Percentiles rank a stretch among this genome's conserved stretches.
These are phyloP conservation scores for Lycodopsis pacificus DNA, from an alignment of 2,797 vertebrate species.

Conservation along the genomic window DNA sequence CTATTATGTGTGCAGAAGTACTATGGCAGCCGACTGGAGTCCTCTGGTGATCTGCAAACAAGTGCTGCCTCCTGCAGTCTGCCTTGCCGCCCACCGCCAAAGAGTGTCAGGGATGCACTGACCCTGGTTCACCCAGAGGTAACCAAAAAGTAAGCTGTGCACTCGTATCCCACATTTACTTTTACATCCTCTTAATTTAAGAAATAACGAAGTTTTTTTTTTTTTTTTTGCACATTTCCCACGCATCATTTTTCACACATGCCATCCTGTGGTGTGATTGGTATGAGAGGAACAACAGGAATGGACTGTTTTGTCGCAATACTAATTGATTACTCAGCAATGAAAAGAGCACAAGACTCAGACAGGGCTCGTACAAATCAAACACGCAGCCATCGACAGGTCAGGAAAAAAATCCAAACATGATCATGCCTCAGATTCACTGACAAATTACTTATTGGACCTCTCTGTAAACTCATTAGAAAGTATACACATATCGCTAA, in stretches of 20 bases:
- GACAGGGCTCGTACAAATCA: background rate
- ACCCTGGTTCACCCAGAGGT: slow-evolving; percentile 82
- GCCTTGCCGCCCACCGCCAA: slow-evolving; percentile 20
- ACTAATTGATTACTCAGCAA: background rate
- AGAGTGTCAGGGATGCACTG: slow-evolving; percentile 73
- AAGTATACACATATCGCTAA: background rate
- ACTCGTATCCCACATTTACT: background rate
- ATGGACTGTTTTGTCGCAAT: background rate
- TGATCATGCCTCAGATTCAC: background rate
- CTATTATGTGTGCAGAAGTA: slow-evolving; percentile 66
- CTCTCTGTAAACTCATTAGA: background rate
- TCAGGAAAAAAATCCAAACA: background rate
- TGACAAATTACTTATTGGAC: background rate
- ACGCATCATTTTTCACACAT: background rate
- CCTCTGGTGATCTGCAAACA: slow-evolving; percentile 78
- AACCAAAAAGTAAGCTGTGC: slow-evolving; percentile 68
- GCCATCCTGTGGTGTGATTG: background rate
- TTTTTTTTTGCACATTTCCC: background rate
- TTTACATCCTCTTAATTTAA: background rate
- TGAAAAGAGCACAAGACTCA: background rate
- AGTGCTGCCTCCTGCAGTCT: slow-evolving; percentile 73
- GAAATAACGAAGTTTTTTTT: background rate
- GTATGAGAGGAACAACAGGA: background rate
- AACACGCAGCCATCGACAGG: background rate
- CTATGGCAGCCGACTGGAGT: slow-evolving; percentile 75